A percentile compares a stretch with the other conserved stretches of the same genome.
phyloP scores from a whole-genome alignment of 2,797 vertebrate genomes.

The Coregonus suidteri region DNA sequence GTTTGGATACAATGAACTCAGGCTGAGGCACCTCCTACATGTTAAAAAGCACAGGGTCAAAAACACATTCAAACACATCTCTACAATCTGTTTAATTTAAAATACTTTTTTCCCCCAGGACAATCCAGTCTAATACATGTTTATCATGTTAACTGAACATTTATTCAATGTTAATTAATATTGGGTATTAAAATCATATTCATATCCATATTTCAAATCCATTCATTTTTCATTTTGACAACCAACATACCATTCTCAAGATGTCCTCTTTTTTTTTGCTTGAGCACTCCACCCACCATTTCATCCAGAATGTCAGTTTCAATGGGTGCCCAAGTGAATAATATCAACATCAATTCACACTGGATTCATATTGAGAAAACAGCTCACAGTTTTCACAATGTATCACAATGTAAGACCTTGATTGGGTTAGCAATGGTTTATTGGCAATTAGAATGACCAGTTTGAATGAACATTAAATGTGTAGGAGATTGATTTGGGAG shows the following conservation, averaged over 20 bases:
- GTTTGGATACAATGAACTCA: constrained; percentile 77
- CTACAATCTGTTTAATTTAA: not conserved
- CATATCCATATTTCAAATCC: not conserved
- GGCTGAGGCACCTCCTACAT: constrained; percentile 85
- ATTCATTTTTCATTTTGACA: not conserved
- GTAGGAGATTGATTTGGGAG: not conserved
- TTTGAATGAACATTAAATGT: not conserved
- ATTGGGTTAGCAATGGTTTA: not conserved
- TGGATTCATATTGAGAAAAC: too few relatives aligned
- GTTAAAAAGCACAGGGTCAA: constrained; percentile 34
- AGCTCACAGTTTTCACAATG: not conserved
- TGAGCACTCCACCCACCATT: constrained; percentile 92
- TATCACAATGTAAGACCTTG: not conserved
- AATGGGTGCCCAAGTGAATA: not conserved
- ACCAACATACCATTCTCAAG: constrained; percentile 81
- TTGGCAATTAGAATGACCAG: not conserved
- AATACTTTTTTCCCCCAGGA: not conserved
- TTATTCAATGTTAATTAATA: not conserved
- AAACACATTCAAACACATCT: constrained; percentile 34
- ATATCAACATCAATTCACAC: not conserved
- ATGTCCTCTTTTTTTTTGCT: constrained; percentile 87
- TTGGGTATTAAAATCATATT: not conserved
- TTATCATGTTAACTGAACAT: not conserved
- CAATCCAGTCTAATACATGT: not conserved
- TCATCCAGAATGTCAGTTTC: constrained; percentile 64